Evolutionary conservation across 2,888 invertebrate species (phyloP), one percentile per base, ranked within the genome.

Genomic region (Melieria picta): DNA sequence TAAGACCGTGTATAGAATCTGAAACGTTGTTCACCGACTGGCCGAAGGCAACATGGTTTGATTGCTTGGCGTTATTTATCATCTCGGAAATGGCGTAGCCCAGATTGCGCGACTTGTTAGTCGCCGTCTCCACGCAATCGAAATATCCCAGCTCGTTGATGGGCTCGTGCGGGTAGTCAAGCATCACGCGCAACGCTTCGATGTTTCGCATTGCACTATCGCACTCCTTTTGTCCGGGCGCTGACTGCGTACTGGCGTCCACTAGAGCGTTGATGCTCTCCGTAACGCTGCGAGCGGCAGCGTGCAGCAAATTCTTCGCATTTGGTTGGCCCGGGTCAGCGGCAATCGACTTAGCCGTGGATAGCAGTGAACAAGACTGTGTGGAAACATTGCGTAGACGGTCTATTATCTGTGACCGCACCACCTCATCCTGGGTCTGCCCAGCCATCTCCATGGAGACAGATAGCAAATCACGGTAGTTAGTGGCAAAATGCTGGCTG

Each of bases 191-290:
- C 86, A 95, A 91, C 71, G 94, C 93, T 86, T 95, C 93, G 72
- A 99, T 97, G 85, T 95, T 94, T 76, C 98, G 90, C 68, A 98
- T 93, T 1, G 98, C 98, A 78, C 95, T 97, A 84, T 96, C 97
- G 87, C 99, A 99, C 84, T 99, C 98, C 85, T 95, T 96, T 88
- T 98, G 97, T 0, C 98, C 97, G 0, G 98, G 98, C 0, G 96
- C 95, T 0, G 96, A 95, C 50, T 93, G 93, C 1, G 96, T 96
- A 74, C 85, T 87, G 62, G 85, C 82, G 83, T 89, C 89, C 4
- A 98, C 94, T 74, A 98, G 88, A 79, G 93, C 91, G 85, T 98
- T 98, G 77, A 98, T 96, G 85, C 93, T 94, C 78, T 97, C 97
- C 0, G 96, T 97, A 61, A 97, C 96, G 7, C 93, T 93, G 70